Evolutionary conservation across 1,140 invertebrate genomes (phyloP).

Genomic region (Tetramorium alpestre): DNA sequence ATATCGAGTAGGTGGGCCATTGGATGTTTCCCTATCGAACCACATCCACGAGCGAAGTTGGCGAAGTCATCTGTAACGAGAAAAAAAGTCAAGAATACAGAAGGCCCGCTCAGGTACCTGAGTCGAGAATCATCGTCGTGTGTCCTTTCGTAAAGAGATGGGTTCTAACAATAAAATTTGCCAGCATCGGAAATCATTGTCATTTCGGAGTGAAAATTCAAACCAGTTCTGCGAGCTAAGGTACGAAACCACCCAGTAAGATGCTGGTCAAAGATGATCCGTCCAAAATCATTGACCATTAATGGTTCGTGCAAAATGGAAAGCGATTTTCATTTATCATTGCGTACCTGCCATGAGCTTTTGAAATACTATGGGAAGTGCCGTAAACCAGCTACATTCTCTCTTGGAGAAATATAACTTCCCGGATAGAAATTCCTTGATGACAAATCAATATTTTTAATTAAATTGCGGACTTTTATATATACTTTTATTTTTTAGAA

Average conservation of each 20-base stretch:
- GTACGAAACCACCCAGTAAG: slow-evolving; percentile 63
- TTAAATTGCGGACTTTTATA: background rate
- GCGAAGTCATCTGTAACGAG: background rate
- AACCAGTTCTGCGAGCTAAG: slow-evolving; percentile 25
- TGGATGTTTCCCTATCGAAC: slow-evolving; percentile 7
- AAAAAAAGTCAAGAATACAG: slow-evolving; percentile 4
- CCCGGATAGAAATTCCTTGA: background rate
- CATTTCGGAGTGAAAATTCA: slow-evolving; percentile 38
- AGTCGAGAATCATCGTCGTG: slow-evolving; percentile 47
- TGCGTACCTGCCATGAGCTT: slow-evolving; percentile 11
- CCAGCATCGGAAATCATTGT: slow-evolving; percentile 39
- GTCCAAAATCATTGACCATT: slow-evolving; percentile 55
- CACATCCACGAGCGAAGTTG: slow-evolving; percentile 8
- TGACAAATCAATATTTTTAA: background rate
- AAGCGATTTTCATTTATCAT: slow-evolving; percentile 16
- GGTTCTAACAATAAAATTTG: slow-evolving; percentile 38
- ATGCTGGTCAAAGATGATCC: slow-evolving; percentile 65
- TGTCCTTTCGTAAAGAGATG: slow-evolving; percentile 45
- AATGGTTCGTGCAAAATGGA: slow-evolving; percentile 49
- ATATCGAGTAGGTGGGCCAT: slow-evolving; percentile 55
- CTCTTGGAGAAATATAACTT: background rate
- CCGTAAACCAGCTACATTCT: background rate
- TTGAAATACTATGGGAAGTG: background rate
- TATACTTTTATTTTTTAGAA: background rate
- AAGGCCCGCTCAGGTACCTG: background rate